Base-by-base conservation (phyloP, 2,113 vertebrate genomes). In the Dipodomys spectabilis region DNA sequence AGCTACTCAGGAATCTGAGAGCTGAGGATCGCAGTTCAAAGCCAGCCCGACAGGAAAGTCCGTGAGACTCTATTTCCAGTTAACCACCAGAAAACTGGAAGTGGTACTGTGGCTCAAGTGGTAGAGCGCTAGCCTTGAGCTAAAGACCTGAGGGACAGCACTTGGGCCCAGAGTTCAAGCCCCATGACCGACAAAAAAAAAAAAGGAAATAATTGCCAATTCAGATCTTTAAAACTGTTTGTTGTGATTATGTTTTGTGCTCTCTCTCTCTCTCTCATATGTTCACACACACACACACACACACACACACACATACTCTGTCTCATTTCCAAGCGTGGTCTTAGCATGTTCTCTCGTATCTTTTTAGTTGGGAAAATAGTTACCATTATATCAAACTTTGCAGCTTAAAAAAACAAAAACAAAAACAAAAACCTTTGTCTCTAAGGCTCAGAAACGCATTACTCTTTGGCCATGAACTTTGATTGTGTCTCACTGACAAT, bases 401-500 rank as follows among this genome's bases (percentile, higher is more conserved):
- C 73, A 92, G 82, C n/a, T 22, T 64, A 45, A 80, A 83, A 77
- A 65, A 82, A 77, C 74, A 65, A 73, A 6, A 82, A 77, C 74
- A 65, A 73, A 6, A 49, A 39, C 39, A 39, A 39, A 20, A 7
- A 15, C 9, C 15, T 12, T 49, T 22, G 13, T 44, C 32, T 44
- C 30, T 65, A 44, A 74, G 35, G 69, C 84, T 90, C 44, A 93
- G 25, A 96, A 92, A 93, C 81, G 77, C 27, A 60, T 23, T 60
- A 35, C 67, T 78, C 2, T 68, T 86, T 93, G 81, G 78, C 60
- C 73, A 71, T 23, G 74, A 87, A 75, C 71, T 45, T 44, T 23
- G 45, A 62, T 82, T 93, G 77, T 69, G 82, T 84, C 95, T 95
- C 86, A 77, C 83, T 68, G 64, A 81, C 86, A 82, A 86, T 72